Percentiles rank a stretch among this genome's conserved stretches.
phyloP scores from a whole-genome alignment of 2,113 vertebrate species.

The Lepus europaeus region DNA sequence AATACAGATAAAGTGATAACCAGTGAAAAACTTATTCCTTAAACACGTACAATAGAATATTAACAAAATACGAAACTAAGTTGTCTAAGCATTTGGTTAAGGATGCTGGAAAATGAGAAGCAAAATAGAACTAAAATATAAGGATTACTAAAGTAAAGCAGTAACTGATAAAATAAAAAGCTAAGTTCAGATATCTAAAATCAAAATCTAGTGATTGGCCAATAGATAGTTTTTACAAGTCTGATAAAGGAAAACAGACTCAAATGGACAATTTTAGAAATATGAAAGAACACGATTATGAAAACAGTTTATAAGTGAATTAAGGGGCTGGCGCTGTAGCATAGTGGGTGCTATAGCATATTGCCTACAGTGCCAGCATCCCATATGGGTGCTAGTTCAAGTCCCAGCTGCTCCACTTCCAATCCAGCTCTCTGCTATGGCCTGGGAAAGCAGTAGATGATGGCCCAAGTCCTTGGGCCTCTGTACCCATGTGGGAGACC shows the following conservation, averaged over 20 bases:
- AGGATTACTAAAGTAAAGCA: background rate
- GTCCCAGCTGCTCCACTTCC: too few relatives aligned
- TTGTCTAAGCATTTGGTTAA: background rate
- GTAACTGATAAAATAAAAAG: background rate
- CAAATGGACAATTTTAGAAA: conserved; percentile 10
- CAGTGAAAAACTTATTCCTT: background rate
- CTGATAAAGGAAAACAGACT: background rate
- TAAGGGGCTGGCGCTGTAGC: background rate
- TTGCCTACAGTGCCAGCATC: too few relatives aligned
- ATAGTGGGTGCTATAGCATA: too few relatives aligned
- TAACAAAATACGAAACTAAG: background rate
- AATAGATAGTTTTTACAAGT: background rate
- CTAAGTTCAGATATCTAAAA: background rate
- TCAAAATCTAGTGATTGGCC: background rate
- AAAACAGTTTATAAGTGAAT: background rate
- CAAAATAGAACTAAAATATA: background rate
- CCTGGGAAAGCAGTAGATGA: too few relatives aligned
- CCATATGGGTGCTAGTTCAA: too few relatives aligned
- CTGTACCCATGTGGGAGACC: too few relatives aligned
- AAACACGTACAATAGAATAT: conserved; percentile 2
- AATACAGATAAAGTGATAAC: background rate
- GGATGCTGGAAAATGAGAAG: background rate
- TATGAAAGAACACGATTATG: background rate
- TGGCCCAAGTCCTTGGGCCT: too few relatives aligned
- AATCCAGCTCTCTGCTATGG: too few relatives aligned